Percentiles rank a stretch among this genome's conserved stretches.
Conservation (phyloP, 2,797 vertebrate species). For the Rhabdomys pumilio region DNA sequence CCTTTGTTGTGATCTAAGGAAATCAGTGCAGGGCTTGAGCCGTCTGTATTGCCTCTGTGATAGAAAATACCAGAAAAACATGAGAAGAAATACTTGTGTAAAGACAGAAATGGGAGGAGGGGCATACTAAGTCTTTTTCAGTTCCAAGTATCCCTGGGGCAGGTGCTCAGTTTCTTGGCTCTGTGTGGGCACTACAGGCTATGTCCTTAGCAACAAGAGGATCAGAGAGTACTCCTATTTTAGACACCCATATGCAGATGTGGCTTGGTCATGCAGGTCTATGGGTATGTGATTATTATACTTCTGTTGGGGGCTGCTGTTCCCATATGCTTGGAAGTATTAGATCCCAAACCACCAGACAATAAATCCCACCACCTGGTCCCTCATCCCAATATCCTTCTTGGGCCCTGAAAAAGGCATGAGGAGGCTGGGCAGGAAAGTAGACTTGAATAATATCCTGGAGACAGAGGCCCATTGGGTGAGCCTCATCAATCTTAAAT, state of each 20-base stretch:
- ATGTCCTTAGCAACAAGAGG: neutral
- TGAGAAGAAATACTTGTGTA: neutral
- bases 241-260: neutral
- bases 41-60: neutral
- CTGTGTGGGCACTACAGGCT: neutral
- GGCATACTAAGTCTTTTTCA: neutral
- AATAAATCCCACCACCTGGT: neutral
- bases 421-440: neutral
- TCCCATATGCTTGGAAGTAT: neutral
- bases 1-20: slow-evolving; percentile 7
- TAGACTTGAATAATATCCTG: fast-evolving
- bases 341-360: neutral
- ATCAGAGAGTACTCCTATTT: neutral
- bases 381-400: neutral
- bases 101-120: neutral
- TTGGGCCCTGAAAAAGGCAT: slow-evolving; percentile 2
- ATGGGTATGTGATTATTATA: neutral
- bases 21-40: neutral
- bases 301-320: neutral
- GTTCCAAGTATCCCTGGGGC: neutral
- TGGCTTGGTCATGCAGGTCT: fast-evolving
- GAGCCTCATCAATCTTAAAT: neutral
- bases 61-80: neutral
- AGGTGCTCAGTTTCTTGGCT: neutral
- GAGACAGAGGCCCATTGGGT: neutral